These are phyloP conservation scores for Plebejus anna DNA, from an alignment of 2,888 invertebrate genomes.

Conservation along the genomic window DNA sequence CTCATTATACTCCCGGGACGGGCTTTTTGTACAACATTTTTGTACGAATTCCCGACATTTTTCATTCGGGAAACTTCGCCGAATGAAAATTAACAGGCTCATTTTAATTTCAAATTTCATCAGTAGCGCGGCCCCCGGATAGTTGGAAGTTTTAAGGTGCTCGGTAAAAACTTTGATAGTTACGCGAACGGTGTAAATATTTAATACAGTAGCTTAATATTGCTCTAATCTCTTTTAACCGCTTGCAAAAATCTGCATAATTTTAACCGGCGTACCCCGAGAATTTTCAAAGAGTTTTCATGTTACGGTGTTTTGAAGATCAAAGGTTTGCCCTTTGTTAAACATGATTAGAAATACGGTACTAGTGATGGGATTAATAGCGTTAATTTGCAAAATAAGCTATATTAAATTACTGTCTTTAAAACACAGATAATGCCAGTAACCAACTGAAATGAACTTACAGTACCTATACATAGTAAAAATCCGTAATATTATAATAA, in stretches of 20 bases:
- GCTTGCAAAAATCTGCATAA: conserved; percentile 4
- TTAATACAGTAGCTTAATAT: conserved; percentile 8
- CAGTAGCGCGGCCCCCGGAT: not conserved
- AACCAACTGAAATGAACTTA: too few relatives aligned
- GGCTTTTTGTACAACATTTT: conserved; percentile 8
- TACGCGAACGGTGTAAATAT: conserved; percentile 14
- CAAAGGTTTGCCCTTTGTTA: not conserved
- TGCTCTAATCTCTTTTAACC: not conserved
- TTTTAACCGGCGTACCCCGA: not conserved
- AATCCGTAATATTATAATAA: too few relatives aligned
- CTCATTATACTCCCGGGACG: conserved; percentile 9
- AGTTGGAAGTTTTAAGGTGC: conserved; percentile 17
- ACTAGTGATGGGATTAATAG: not conserved
- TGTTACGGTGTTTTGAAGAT: not conserved
- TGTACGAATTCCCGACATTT: conserved; percentile 15
- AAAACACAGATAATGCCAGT: too few relatives aligned
- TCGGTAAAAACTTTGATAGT: conserved; percentile 19
- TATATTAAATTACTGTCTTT: too few relatives aligned
- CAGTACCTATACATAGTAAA: too few relatives aligned
- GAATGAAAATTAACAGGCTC: conserved; percentile 24
- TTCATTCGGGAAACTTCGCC: conserved; percentile 1
- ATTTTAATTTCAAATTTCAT: conserved; percentile 27
- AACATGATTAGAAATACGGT: not conserved
- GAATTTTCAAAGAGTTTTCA: not conserved
- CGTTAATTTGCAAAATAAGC: not conserved